Evolutionary conservation across 2,113 vertebrate genomes (phyloP), one percentile per base, ranked within the genome.

Genomic region (Neotoma lepida): DNA sequence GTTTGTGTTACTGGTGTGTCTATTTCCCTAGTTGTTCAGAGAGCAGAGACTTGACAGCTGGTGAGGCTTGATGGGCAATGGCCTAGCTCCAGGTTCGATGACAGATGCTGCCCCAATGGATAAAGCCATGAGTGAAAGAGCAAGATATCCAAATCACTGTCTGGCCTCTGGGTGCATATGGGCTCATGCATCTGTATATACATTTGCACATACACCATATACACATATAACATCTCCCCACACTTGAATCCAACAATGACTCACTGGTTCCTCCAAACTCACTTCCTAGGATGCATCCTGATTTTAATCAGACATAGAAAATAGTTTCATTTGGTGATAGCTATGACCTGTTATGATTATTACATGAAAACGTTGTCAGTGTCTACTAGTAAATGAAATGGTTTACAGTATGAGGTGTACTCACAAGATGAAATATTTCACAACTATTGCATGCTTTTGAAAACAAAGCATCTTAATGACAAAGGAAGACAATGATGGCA

Each of bases 291-390:
- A 35, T 61, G 1, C 18, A 86, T 70, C 39, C 44, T 85, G 63
- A 84, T 51, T 93, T 85, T 90, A 71, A 58, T 70, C 82, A 63
- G 56, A 3, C 90, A 22, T 39, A 88, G 63, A 64, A 73, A 84
- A 77, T 20, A 9, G 1, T 87, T 76, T 30, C 77, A 64, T 94
- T 88, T 88, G n/a, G 39, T 91, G 46, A 63, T 74, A 9, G 49
- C 56, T 9, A 78, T 74, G 33, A 39, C 9, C 66, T 85, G 12
- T 73, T 88, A 61, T 24, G 33, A 15, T 90, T 80, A 61, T 46
- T 74, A 85, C 18, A 6, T 85, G 51, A 82, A 63, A 68, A 68
- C 2, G 81, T 35, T 35, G 77, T 33, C 41, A 80, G 58, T 28
- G 28, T 22, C 46, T 6, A 58, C 46, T 7, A 39, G 35, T 86